Percentiles rank a stretch among this genome's conserved stretches.
Evolutionary conservation across 2,797 vertebrate genomes (phyloP).

Genomic region (Tragopan temminckii): DNA sequence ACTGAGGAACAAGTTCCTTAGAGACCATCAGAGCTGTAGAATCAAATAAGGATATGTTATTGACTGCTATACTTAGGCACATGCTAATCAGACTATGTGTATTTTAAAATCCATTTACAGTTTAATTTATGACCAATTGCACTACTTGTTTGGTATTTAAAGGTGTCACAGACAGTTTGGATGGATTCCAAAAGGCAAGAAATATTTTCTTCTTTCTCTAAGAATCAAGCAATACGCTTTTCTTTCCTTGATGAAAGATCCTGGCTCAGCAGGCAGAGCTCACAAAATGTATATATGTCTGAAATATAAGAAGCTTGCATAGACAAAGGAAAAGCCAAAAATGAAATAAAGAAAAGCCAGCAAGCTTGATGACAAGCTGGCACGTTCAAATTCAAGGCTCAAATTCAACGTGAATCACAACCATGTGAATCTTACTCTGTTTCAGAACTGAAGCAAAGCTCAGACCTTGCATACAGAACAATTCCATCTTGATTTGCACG

Average conservation of each 20-base stretch:
- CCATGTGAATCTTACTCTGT: slow-evolving; percentile 39
- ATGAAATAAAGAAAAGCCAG: slow-evolving; percentile 43
- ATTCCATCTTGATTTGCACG: not conserved
- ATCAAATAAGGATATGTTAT: slow-evolving; percentile 8
- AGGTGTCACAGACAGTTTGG: slow-evolving; percentile 66
- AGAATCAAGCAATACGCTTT: slow-evolving; percentile 47
- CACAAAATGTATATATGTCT: not conserved
- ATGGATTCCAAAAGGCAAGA: slow-evolving; percentile 60
- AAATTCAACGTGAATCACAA: slow-evolving; percentile 62
- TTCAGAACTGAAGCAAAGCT: slow-evolving; percentile 22
- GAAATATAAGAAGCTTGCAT: slow-evolving; percentile 59
- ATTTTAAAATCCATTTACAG: slow-evolving; percentile 59
- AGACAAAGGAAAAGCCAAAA: slow-evolving; percentile 63
- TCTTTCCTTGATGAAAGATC: slow-evolving; percentile 67
- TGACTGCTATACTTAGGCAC: slow-evolving; percentile 1
- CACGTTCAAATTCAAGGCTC: slow-evolving; percentile 49
- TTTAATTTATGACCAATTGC: slow-evolving; percentile 57
- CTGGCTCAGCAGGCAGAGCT: slow-evolving; percentile 49
- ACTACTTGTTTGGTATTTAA: slow-evolving; percentile 50
- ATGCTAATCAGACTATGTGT: slow-evolving; percentile 49
- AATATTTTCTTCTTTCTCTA: slow-evolving; percentile 64
- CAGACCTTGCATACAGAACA: not conserved
- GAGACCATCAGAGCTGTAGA: slow-evolving; percentile 13
- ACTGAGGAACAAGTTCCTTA: slow-evolving; percentile 21
- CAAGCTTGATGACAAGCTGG: slow-evolving; percentile 61